Percentiles rank a stretch among this genome's conserved stretches.
Conservation (phyloP, 2,888 invertebrate species). For the Nemurella pictetii region DNA sequence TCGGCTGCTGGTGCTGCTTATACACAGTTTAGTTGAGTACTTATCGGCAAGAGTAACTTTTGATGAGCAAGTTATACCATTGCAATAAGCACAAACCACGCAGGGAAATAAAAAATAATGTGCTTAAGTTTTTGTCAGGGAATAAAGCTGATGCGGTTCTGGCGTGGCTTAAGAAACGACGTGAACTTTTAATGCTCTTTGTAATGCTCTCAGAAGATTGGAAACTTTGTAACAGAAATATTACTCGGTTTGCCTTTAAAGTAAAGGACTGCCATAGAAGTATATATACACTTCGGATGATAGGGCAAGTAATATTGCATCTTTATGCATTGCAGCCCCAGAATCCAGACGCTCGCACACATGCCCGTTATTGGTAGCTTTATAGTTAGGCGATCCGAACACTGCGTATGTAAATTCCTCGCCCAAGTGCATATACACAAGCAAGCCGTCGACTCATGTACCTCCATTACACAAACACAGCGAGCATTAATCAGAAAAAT, state of each 20-base stretch:
- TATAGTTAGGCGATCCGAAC: background rate
- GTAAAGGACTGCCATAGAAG: background rate
- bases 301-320: slow-evolving; percentile 19
- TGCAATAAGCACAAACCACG: slow-evolving; percentile 32
- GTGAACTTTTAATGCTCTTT: slow-evolving; percentile 30
- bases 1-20: background rate
- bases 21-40: slow-evolving; percentile 27
- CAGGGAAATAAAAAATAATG: slow-evolving; percentile 30
- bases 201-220: slow-evolving; percentile 30
- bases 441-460: background rate
- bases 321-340: background rate
- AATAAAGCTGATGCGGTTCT: slow-evolving; percentile 25
- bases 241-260: slow-evolving; percentile 14
- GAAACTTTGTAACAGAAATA: slow-evolving; percentile 30
- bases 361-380: background rate
- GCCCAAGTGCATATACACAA: background rate
- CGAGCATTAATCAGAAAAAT: slow-evolving; percentile 25
- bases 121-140: slow-evolving; percentile 28
- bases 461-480: slow-evolving; percentile 10
- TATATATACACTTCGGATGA: background rate
- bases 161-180: slow-evolving; percentile 10
- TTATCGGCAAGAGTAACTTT: slow-evolving; percentile 30
- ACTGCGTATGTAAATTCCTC: background rate
- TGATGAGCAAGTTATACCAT: slow-evolving; percentile 25
- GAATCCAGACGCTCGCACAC: background rate